Base-by-base conservation (phyloP, 2,113 vertebrate species). In the Vireo altiloquus region DNA sequence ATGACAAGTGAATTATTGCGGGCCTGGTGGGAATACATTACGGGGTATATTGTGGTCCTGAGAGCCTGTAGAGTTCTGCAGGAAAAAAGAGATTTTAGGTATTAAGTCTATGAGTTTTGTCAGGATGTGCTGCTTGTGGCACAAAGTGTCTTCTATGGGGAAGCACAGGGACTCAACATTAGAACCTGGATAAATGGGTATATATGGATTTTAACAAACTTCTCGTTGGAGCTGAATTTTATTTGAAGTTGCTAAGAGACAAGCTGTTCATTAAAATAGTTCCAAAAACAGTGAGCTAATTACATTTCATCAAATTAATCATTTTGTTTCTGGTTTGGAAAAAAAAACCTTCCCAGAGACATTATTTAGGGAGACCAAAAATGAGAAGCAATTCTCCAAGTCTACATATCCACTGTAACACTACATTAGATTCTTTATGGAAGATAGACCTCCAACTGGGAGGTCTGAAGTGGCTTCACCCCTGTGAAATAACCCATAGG, bases 1-100 rank as follows among this genome's bases (percentile, higher is more conserved):
- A 89, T 77, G 60, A 80, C 81, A 94, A 93, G 61, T 63, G 54
- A 95, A 90, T 92, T 82, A 76, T 35, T 94, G 44, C 56, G 91
- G 75, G 57, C 54, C 89, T 87, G 60, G 19, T 3, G 4, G 86
- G 72, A 93, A 66, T 80, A 74, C 27, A 20, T 93, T 82, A 79
- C 15, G 13, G 59, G 30, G 4, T 54, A 16, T 61, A 50, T 70
- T 59, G 53, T 23, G 39, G 33, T 35, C 59, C 57, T 89, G 28
- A 72, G 28, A 72, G 37, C 6, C 69, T 59, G 46, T 7, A 60
- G 78, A 54, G 39, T 28, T 79, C 54, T 90, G 66, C 63, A 76
- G 46, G 35, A 89, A 77, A 44, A 79, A 75, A 57, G 50, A 65
- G 39, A 64, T 87, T 82, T 68, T 50, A 61, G 70, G 28, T 77